These are phyloP conservation scores for Enteromius unitaeniatus DNA, from an alignment of 2,797 vertebrate genomes.

Conservation along the genomic window DNA sequence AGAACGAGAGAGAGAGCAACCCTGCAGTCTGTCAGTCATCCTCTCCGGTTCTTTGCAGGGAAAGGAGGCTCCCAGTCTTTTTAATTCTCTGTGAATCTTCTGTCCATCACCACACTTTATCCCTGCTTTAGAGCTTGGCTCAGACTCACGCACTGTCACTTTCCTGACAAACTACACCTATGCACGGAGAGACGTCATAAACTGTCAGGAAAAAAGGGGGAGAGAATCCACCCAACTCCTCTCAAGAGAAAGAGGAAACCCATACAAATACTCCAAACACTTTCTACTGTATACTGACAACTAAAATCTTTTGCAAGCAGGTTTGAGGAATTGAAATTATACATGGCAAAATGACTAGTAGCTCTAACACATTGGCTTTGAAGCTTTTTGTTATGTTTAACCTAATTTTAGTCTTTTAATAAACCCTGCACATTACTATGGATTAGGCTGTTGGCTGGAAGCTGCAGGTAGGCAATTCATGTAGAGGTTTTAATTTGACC, in stretches of 20 bases:
- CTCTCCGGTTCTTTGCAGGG: slow-evolving; percentile 60
- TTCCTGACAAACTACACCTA: slow-evolving; percentile 76
- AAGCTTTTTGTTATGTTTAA: slow-evolving; percentile 39
- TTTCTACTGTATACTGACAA: neutral
- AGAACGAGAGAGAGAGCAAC: neutral
- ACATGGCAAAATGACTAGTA: neutral
- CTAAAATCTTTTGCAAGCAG: slow-evolving; percentile 6
- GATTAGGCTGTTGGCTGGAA: slow-evolving; percentile 51
- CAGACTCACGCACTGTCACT: slow-evolving; percentile 78
- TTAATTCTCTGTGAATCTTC: slow-evolving; percentile 81
- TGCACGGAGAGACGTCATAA: slow-evolving; percentile 69
- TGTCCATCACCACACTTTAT: slow-evolving; percentile 79
- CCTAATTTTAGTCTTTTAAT: slow-evolving; percentile 48
- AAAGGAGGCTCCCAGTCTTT: slow-evolving; percentile 69
- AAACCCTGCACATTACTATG: slow-evolving; percentile 58
- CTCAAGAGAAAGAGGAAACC: slow-evolving; percentile 21
- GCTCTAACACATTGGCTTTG: neutral
- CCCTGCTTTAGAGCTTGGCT: slow-evolving; percentile 76
- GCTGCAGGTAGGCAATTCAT: slow-evolving; percentile 63
- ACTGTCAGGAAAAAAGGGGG: slow-evolving; percentile 62
- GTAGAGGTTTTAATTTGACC: slow-evolving; percentile 49
- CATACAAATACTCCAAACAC: neutral
- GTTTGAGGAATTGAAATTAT: neutral
- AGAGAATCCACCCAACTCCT: slow-evolving; percentile 30
- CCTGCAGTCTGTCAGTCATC: slow-evolving; percentile 73